Conservation (phyloP, 1,140 invertebrate species). For the Heterodera carotae region DNA sequence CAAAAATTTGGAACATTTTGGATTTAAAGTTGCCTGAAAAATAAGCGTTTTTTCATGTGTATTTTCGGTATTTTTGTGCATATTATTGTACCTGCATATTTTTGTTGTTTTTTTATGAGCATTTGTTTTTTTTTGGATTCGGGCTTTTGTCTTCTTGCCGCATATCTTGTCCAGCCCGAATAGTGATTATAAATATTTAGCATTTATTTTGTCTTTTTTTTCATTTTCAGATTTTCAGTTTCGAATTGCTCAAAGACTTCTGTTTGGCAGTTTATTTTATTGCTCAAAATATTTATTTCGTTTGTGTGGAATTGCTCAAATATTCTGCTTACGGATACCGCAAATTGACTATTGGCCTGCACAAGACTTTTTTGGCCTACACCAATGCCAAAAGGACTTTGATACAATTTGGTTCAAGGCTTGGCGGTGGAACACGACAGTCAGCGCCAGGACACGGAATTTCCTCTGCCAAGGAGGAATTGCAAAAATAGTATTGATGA, state of each 20-base stretch:
- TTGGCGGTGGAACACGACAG: not conserved
- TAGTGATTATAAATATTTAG: too few species aligned
- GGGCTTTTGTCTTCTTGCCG: too few species aligned
- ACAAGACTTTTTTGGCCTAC: not conserved
- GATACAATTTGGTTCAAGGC: not conserved
- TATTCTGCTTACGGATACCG: not conserved
- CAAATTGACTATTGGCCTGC: not conserved
- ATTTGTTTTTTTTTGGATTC: too few species aligned
- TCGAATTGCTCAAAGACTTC: not conserved
- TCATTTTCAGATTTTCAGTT: constrained; percentile 6
- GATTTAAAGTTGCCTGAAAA: too few species aligned
- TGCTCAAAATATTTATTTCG: constrained; percentile 1
- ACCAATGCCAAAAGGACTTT: not conserved
- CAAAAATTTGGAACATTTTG: too few species aligned
- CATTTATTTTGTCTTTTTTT: too few species aligned
- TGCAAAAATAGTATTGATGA: not conserved
- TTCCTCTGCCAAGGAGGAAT: not conserved
- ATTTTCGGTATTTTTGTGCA: too few species aligned
- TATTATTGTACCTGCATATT: too few species aligned
- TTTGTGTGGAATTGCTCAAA: constrained; percentile 5
- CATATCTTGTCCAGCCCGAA: too few species aligned
- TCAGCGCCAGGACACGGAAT: not conserved
- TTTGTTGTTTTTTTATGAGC: too few species aligned
- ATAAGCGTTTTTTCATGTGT: too few species aligned
- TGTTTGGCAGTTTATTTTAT: not conserved